phyloP scores from a whole-genome alignment of 2,113 vertebrate species.

The Antechinus stuartii region DNA sequence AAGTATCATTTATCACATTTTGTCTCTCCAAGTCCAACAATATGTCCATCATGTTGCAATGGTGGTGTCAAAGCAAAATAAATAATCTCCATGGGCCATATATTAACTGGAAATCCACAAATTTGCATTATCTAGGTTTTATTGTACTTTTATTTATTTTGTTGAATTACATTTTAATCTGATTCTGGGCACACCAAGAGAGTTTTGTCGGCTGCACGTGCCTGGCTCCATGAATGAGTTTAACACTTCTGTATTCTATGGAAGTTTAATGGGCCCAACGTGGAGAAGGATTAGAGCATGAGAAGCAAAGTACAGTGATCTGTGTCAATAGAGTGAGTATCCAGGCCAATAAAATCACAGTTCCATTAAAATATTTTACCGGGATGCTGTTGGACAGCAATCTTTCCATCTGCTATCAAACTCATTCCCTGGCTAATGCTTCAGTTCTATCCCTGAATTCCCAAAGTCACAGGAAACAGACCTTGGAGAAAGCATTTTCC shows the following conservation, averaged over 20 bases:
- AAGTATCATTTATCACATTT: neutral
- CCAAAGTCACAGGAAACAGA: slow-evolving; percentile 13
- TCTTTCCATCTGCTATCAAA: neutral
- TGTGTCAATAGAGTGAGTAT: neutral
- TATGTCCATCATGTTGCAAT: neutral
- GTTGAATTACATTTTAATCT: neutral
- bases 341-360: neutral
- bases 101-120: neutral
- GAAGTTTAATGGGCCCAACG: neutral
- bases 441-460: neutral
- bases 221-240: neutral
- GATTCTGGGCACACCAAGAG: neutral
- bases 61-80: neutral
- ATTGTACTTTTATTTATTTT: neutral
- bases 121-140: neutral
- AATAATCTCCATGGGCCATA: neutral
- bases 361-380: neutral
- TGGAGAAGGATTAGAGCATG: neutral
- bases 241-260: neutral
- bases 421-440: neutral
- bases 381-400: neutral
- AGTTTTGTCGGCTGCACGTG: neutral
- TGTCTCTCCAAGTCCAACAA: neutral
- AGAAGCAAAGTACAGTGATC: neutral
- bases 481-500: slow-evolving; percentile 24